Percentiles rank a stretch among this genome's conserved stretches.
These are phyloP conservation scores for Papilio helenus DNA, from an alignment of 1,140 invertebrate species.

Conservation along the genomic window DNA sequence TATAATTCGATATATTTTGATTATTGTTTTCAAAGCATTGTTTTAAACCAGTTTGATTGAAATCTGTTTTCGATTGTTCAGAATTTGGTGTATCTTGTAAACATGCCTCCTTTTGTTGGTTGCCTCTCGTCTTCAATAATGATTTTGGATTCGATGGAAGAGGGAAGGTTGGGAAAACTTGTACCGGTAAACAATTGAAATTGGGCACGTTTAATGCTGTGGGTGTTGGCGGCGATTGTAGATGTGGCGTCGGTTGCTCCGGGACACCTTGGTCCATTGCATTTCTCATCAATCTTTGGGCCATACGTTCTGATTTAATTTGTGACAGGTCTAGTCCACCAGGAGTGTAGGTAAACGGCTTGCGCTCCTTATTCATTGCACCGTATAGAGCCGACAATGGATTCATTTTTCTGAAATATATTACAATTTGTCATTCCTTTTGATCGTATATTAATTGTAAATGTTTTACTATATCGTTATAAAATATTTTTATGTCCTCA, in stretches of 20 bases:
- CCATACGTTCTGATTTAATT: constrained; percentile 95
- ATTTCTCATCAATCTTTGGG: constrained; percentile 89
- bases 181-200: constrained; percentile 76
- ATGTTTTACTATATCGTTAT: constrained; percentile 43
- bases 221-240: constrained; percentile 63
- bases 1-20: constrained; percentile 41
- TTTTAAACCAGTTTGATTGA: constrained; percentile 11
- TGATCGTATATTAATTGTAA: not conserved
- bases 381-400: constrained; percentile 94
- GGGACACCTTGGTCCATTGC: constrained; percentile 84
- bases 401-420: constrained; percentile 83
- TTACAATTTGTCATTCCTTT: constrained; percentile 42
- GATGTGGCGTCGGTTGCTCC: constrained; percentile 69
- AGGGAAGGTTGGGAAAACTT: constrained; percentile 79
- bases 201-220: constrained; percentile 70
- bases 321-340: constrained; percentile 95
- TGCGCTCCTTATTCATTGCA: constrained; percentile 92
- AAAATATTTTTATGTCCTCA: constrained; percentile 50
- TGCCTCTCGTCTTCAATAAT: constrained; percentile 74
- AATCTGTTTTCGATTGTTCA: constrained; percentile 19
- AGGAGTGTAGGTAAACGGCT: constrained; percentile 97
- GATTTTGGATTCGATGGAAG: constrained; percentile 80
- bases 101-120: constrained; percentile 50
- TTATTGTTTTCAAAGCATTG: constrained; percentile 41
- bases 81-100: constrained; percentile 35